Conservation (phyloP, 2,888 invertebrate species). For the Brachypalpus laphriformis region DNA sequence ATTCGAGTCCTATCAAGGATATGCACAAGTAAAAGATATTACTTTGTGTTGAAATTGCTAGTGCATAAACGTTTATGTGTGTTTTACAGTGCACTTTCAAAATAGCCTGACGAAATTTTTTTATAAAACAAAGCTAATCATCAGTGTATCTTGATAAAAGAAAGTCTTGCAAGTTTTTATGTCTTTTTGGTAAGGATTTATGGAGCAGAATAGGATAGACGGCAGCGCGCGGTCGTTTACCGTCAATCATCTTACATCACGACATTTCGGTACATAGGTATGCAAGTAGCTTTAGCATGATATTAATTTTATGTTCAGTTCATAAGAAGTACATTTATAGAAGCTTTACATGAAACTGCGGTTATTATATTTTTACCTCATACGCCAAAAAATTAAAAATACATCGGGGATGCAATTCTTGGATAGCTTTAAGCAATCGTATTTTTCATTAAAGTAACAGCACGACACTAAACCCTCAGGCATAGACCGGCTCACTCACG, state of each 20-base stretch:
- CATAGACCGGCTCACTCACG: too few relatives aligned
- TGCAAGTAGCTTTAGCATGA: too few relatives aligned
- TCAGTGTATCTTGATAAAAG: not conserved
- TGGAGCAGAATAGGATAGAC: constrained; percentile 9
- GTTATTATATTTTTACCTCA: too few relatives aligned
- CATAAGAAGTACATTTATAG: too few relatives aligned
- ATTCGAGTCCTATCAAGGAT: constrained; percentile 59
- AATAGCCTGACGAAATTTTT: constrained; percentile 30
- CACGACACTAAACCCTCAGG: too few relatives aligned
- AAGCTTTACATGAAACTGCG: too few relatives aligned
- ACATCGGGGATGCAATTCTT: too few relatives aligned
- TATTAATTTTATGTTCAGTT: too few relatives aligned
- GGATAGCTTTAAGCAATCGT: too few relatives aligned
- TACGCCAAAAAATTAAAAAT: too few relatives aligned
- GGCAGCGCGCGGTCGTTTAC: not conserved
- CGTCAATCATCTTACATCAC: constrained; percentile 13
- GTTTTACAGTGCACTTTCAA: constrained; percentile 53
- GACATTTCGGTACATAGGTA: not conserved
- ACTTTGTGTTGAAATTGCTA: constrained; percentile 49
- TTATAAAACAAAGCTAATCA: constrained; percentile 33
- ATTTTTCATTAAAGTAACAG: too few relatives aligned
- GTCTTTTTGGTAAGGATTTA: constrained; percentile 20
- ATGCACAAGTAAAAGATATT: constrained; percentile 54
- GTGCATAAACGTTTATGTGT: constrained; percentile 40
- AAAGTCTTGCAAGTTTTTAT: not conserved